phyloP scores from a whole-genome alignment of 2,113 vertebrate species.

The Planiliza haematocheilus region DNA sequence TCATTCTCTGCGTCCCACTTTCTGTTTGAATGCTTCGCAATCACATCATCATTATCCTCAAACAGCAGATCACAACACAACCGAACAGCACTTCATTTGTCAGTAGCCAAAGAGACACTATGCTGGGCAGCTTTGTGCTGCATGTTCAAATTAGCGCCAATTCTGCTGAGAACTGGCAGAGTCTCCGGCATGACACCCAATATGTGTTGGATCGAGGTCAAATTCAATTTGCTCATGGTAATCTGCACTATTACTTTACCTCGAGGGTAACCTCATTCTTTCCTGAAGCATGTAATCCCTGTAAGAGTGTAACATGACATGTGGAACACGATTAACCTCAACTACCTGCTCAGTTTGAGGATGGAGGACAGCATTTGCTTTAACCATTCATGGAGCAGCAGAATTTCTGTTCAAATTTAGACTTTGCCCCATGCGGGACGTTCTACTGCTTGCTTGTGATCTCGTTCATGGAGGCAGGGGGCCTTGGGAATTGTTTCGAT shows the following conservation, averaged over 20 bases:
- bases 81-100: conserved; percentile 53
- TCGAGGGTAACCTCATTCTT: conserved; percentile 64
- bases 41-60: conserved; percentile 64
- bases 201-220: conserved; percentile 71
- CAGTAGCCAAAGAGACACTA: conserved; percentile 44
- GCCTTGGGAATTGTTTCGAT: conserved; percentile 71
- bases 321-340: conserved; percentile 49
- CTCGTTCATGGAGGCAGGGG: conserved; percentile 56
- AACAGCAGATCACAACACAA: conserved; percentile 52
- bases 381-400: conserved; percentile 2
- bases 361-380: conserved; percentile 31
- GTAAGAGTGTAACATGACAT: conserved; percentile 57
- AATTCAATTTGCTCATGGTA: conserved; percentile 63
- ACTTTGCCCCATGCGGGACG: conserved; percentile 4
- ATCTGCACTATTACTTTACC: conserved; percentile 66
- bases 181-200: conserved; percentile 57
- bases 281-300: conserved; percentile 67
- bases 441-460: conserved; percentile 40
- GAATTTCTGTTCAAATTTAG: neutral
- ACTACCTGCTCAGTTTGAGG: conserved; percentile 35
- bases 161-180: conserved; percentile 44
- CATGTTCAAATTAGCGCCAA: conserved; percentile 56
- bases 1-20: conserved; percentile 63
- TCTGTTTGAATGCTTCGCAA: conserved; percentile 65
- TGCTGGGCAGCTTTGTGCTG: conserved; percentile 37